Base-by-base conservation (phyloP, 2,888 invertebrate genomes). In the Embidobia sp. region DNA sequence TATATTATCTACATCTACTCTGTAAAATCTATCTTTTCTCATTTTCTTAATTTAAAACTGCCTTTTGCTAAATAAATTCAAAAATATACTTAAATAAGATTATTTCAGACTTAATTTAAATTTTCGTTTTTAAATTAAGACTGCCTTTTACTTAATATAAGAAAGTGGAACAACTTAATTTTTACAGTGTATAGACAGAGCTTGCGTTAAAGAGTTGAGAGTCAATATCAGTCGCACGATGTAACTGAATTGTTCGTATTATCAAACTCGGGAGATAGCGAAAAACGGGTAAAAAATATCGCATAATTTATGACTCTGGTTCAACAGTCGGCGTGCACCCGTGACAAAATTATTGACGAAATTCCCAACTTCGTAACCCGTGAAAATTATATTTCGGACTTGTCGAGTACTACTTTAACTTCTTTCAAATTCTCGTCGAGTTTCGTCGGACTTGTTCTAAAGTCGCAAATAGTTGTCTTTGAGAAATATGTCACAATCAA, bases 401-500 rank as follows among this genome's bases (percentile, higher is more conserved):
- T 16, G 3, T 11, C 48, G n/a, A 27, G 37, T 16, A 10, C 48
- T 16, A 37, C 37, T 37, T 61, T 63, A 40, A 63, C 37, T 49
- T 63, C 6, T 48, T 63, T 27, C 19, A 31, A 49, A 49, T 63
- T 49, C 29, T 18, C 27, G 2, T 19, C 13, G 33, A 63, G 63
- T 49, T 49, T 37, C 13, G 29, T 1, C 18, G 19, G 40, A 63
- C 49, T 63, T 63, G 49, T 46, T 44, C 61, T 6, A 31, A 37
- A 61, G 61, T 61, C 22, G 18, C 27, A 10, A 61, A 61, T 48
- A 59, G 46, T 61, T 35, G 48, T 37, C 35, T n/a, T 22, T 42
- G 16, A 31, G 22, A 63, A 63, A 63, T 51, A 51, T 63, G 63
- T 63, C 49, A 40, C 27, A 63, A 48, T 63, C 61, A 27, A 40